These are phyloP conservation scores for Sebastes steindachneri DNA, from an alignment of 2,797 vertebrate species.

Conservation along the genomic window DNA sequence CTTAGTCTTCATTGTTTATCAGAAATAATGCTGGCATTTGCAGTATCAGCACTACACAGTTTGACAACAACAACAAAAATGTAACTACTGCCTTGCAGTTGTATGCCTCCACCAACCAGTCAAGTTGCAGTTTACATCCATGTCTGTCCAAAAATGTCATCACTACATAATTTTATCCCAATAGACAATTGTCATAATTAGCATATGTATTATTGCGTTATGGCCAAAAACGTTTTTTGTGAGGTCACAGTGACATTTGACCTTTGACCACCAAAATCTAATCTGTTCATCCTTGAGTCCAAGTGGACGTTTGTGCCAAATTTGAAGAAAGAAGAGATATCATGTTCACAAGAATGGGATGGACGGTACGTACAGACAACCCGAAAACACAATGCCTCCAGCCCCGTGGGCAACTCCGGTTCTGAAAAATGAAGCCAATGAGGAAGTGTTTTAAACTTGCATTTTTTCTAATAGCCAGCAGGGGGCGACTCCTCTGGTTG, in stretches of 20 bases:
- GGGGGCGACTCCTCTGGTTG: too few species aligned
- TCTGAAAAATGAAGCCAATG: too few species aligned
- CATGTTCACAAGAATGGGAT: neutral
- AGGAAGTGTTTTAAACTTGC: too few species aligned
- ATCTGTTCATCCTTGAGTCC: neutral
- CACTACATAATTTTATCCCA: too few species aligned
- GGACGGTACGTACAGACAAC: neutral
- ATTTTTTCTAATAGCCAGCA: too few species aligned
- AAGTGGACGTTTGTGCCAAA: neutral
- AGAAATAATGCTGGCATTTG: neutral
- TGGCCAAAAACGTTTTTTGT: neutral
- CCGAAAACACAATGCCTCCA: neutral
- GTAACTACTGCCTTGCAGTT: neutral
- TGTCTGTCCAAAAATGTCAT: neutral
- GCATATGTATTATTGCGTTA: neutral
- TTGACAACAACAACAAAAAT: neutral
- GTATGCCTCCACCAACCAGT: neutral
- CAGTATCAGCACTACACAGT: neutral
- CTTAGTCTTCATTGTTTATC: neutral
- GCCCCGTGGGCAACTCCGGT: too few species aligned
- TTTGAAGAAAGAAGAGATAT: neutral
- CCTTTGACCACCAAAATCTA: too few species aligned
- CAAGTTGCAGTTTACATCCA: neutral
- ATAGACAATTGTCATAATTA: neutral
- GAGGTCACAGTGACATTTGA: neutral